Evolutionary conservation across 2,797 vertebrate genomes (phyloP).

Genomic region (Phyllotis vaccarum): DNA sequence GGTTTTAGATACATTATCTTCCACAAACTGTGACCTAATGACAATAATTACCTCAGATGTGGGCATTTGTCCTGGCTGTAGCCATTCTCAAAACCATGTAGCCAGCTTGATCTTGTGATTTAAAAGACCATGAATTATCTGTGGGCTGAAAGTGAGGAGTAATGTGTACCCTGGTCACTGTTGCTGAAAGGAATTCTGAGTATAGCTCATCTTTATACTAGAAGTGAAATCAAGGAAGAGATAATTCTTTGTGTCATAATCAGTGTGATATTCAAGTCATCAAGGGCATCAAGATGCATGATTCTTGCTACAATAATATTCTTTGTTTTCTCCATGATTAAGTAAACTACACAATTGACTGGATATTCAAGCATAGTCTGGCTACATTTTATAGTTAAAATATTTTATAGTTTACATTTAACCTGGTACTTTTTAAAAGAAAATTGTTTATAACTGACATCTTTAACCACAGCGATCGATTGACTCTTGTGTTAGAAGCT

Average conservation of each 20-base stretch:
- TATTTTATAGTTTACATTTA: constrained; percentile 90
- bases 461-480: constrained; percentile 78
- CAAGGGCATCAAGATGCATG: constrained; percentile 49
- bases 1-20: constrained; percentile 88
- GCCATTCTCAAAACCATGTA: constrained; percentile 89
- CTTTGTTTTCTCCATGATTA: constrained; percentile 83
- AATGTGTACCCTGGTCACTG: constrained; percentile 85
- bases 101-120: constrained; percentile 87
- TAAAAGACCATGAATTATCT: constrained; percentile 84
- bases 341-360: constrained; percentile 84
- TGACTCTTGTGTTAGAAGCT: constrained; percentile 74
- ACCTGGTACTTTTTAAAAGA: constrained; percentile 89
- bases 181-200: constrained; percentile 87
- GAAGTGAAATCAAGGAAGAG: constrained; percentile 85
- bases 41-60: constrained; percentile 92
- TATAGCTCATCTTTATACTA: constrained; percentile 83
- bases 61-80: constrained; percentile 90
- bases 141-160: constrained; percentile 84
- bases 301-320: constrained; percentile 87
- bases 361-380: constrained; percentile 86
- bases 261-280: constrained; percentile 82
- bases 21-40: constrained; percentile 90
- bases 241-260: constrained; percentile 85
- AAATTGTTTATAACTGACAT: constrained; percentile 87
- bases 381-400: constrained; percentile 88